phyloP scores from a whole-genome alignment of 2,113 vertebrate genomes.

The Corythornis madagascariensis region DNA sequence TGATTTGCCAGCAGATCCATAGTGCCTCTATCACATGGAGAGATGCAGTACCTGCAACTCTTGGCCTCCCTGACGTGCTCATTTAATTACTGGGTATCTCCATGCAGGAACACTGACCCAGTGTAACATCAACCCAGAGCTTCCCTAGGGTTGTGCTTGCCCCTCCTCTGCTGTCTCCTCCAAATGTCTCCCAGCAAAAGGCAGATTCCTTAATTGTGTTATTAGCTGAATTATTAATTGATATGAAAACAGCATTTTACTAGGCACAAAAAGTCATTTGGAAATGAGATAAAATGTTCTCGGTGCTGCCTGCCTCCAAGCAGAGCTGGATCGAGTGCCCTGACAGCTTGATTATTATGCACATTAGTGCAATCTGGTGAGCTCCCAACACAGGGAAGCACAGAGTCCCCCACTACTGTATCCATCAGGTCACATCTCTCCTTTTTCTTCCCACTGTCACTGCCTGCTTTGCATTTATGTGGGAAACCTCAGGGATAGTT shows the following conservation, averaged over 20 bases:
- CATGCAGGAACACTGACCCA: neutral
- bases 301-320: conserved; percentile 33
- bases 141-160: neutral
- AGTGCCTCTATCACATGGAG: neutral
- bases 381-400: conserved; percentile 20
- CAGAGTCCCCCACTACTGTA: conserved; percentile 2
- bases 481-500: conserved; percentile 14
- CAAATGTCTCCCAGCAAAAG: conserved; percentile 57
- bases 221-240: conserved; percentile 81
- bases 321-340: conserved; percentile 42
- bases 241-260: conserved; percentile 78
- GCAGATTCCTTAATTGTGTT: conserved; percentile 72
- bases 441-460: neutral
- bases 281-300: conserved; percentile 75
- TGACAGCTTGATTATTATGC: conserved; percentile 70
- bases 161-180: conserved; percentile 49
- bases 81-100: conserved; percentile 11
- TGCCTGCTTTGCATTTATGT: conserved; percentile 52
- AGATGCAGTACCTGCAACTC: neutral
- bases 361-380: conserved; percentile 59
- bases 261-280: conserved; percentile 73
- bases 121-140: neutral
- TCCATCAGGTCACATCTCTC: conserved; percentile 12
- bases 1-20: neutral
- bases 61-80: neutral